Base-by-base conservation (phyloP, 1,140 invertebrate genomes). In the Berghia stephanieae region DNA sequence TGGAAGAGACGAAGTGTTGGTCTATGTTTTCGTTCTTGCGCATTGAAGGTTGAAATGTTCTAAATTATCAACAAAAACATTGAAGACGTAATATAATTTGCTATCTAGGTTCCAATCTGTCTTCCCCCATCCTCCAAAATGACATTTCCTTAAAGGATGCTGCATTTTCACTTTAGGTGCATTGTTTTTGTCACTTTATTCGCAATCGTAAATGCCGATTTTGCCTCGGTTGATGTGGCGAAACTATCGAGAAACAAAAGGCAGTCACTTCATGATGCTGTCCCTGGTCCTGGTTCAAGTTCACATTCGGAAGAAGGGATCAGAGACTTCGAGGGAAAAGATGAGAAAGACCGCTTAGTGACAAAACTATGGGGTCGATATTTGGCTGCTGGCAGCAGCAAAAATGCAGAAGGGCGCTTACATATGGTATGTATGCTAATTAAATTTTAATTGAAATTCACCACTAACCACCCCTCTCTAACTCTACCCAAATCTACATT, bases 381-480 rank as follows among this genome's bases (percentile, higher is more conserved):
- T 66, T 44, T 76, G 27, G 27, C 42, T 40, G 36, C 69, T 46
- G 81, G 79, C 13, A 75, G 80, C 36, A 44, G 43, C 10, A 70
- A 55, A 49, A 44, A 75, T 18, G 75, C 74, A 27, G 69, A 78
- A 38, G 78, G 78, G 31, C 72, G 80, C 36, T 52, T 80, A 2
- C 79, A 82, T 75, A 75, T 79, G 74, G 81, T 79, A 49, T 60
- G 60, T 21, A 60, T 76, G 40, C 34, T 13, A 10, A 8, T 21
- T 67, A 66, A 21, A 4, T 21, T 55, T 68, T 67, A 40, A n/a
- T 21, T 16, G 49, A 21, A 36, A n/a, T 5, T 18, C n/a, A 43
- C 27, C 55, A n/a, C 71, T 38, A n/a, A 18, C 40, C 5, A 21
- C 21, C 49, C n/a, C 44, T 21, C n/a, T 38, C 42, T 36, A n/a